Evolutionary conservation across 2,888 invertebrate genomes (phyloP).

Genomic region (Dimorphilus gyrociliatus): DNA sequence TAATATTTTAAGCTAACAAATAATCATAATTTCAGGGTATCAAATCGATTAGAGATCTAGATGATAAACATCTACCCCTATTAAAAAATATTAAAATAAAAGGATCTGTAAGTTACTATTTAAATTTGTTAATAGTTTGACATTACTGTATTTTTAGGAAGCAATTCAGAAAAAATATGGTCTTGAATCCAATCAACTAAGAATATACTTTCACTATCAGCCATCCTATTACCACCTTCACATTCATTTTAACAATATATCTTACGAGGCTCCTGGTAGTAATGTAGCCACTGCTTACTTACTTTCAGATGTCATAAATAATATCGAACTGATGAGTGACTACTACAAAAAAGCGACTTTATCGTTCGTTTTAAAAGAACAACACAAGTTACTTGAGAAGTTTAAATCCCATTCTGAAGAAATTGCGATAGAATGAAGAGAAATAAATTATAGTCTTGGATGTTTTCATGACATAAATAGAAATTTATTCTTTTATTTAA

Average conservation of each 20-base stretch:
- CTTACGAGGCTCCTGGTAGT: slow-evolving; percentile 45
- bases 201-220: slow-evolving; percentile 82
- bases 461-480: too few species aligned
- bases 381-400: slow-evolving; percentile 49
- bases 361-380: slow-evolving; percentile 60
- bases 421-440: slow-evolving; percentile 9
- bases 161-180: slow-evolving; percentile 61
- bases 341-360: slow-evolving; percentile 70
- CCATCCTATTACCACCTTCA: slow-evolving; percentile 94
- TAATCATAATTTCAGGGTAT: slow-evolving; percentile 55
- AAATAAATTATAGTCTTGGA: too few species aligned
- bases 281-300: slow-evolving; percentile 70
- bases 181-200: slow-evolving; percentile 48
- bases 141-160: slow-evolving; percentile 40
- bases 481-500: too few species aligned
- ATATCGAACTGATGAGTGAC: slow-evolving; percentile 60
- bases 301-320: slow-evolving; percentile 69
- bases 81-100: slow-evolving; percentile 61
- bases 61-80: slow-evolving; percentile 56
- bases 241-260: slow-evolving; percentile 64
- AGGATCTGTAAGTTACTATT: slow-evolving; percentile 51
- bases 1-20: too few species aligned
- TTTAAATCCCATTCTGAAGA: slow-evolving; percentile 15
- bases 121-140: background rate
- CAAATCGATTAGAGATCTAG: slow-evolving; percentile 68